Conservation (phyloP, 2,113 vertebrate genomes). For the Leucopsar rothschildi region DNA sequence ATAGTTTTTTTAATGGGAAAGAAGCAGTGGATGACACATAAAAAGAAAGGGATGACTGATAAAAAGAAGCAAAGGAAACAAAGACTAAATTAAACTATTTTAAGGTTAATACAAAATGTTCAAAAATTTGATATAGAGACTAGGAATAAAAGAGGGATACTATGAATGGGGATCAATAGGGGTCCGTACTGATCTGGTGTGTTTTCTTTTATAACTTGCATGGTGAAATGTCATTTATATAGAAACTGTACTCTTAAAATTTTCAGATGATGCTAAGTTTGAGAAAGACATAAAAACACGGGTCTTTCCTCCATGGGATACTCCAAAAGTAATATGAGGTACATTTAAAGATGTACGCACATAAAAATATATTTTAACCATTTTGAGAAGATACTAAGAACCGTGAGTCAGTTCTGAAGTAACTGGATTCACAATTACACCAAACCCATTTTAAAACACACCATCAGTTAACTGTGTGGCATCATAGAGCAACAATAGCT, state of each 20-base stretch:
- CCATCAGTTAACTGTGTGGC: not conserved
- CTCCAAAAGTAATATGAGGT: not conserved
- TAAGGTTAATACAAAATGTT: not conserved
- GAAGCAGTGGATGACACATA: not conserved
- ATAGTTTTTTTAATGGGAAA: not conserved
- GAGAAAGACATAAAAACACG: not conserved
- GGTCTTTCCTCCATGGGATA: not conserved
- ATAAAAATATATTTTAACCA: not conserved
- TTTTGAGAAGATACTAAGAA: not conserved
- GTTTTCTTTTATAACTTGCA: not conserved
- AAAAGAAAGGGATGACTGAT: not conserved
- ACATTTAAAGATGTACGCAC: not conserved
- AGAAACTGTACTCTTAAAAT: not conserved
- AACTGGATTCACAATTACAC: not conserved
- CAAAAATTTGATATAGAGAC: not conserved
- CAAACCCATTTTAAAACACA: not conserved
- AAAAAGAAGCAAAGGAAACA: constrained; percentile 7
- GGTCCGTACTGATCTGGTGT: not conserved
- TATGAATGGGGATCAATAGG: not conserved
- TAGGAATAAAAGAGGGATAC: not conserved
- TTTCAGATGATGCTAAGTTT: not conserved
- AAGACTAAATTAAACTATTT: not conserved
- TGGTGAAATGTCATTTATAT: not conserved
- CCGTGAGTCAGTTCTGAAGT: not conserved
- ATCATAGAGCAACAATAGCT: not conserved